Evolutionary conservation across 2,113 vertebrate genomes (phyloP).

Genomic region (Chionomys nivalis): DNA sequence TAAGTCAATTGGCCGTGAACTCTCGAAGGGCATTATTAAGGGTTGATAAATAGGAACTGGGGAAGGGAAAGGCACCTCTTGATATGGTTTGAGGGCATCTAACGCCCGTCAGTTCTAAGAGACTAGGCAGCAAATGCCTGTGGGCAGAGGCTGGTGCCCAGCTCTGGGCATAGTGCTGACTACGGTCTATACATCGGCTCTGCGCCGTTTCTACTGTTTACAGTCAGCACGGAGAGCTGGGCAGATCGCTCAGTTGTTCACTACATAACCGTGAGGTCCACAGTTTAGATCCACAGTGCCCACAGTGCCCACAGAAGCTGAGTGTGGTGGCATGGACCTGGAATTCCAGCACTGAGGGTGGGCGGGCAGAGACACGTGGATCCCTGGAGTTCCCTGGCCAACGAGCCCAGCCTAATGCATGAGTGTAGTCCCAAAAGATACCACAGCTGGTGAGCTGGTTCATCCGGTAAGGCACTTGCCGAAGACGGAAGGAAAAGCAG

Average conservation of each 20-base stretch:
- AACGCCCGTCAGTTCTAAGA: constrained; percentile 42
- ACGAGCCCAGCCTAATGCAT: not conserved
- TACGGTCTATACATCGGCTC: not conserved
- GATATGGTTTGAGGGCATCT: constrained; percentile 17
- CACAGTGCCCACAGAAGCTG: not conserved
- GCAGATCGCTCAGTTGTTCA: too few species aligned
- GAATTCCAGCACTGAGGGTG: too few species aligned
- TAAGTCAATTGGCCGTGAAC: constrained; percentile 62
- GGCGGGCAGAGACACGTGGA: not conserved
- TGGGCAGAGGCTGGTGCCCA: not conserved
- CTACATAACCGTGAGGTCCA: not conserved
- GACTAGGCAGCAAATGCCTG: constrained; percentile 21
- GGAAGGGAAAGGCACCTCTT: constrained; percentile 6
- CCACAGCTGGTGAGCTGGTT: not conserved
- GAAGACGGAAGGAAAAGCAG: not conserved
- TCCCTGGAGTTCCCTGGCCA: not conserved
- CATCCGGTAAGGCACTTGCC: not conserved
- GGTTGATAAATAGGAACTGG: constrained; percentile 33
- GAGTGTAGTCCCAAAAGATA: not conserved
- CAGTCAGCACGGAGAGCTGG: not conserved
- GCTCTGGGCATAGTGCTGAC: not conserved
- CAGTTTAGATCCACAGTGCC: too few species aligned
- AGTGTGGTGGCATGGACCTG: not conserved
- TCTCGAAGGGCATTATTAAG: constrained; percentile 60
- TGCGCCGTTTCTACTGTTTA: not conserved